Evolutionary conservation across 2,797 vertebrate genomes (phyloP).

Genomic region (Enteromius afrohamiltoni): DNA sequence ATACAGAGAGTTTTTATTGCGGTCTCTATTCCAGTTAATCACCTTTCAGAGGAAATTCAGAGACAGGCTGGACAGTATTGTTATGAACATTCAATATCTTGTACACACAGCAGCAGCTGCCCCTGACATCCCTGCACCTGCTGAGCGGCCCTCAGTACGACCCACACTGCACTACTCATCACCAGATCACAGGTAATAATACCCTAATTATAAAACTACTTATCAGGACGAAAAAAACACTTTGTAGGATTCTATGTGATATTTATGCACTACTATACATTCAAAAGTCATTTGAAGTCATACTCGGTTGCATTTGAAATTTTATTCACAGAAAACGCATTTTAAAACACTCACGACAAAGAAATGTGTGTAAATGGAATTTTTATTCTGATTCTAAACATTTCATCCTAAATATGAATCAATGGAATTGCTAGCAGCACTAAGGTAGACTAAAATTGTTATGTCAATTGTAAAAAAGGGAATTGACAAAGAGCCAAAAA

Average conservation of each 20-base stretch:
- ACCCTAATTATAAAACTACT: background rate
- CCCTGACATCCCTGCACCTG: slow-evolving; percentile 55
- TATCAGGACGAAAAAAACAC: background rate
- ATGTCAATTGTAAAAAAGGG: background rate
- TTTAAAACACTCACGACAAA: background rate
- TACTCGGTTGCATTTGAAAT: background rate
- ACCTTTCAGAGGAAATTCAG: background rate
- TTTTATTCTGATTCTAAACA: background rate
- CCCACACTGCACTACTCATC: slow-evolving; percentile 21
- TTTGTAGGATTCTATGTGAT: background rate
- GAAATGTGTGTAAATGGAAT: background rate
- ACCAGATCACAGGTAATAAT: background rate
- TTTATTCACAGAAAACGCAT: background rate
- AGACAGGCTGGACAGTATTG: slow-evolving; percentile 24
- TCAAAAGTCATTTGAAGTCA: background rate
- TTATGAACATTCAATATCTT: slow-evolving; percentile 11
- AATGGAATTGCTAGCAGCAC: background rate
- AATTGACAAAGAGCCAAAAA: background rate
- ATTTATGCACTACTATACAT: background rate
- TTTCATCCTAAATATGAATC: background rate
- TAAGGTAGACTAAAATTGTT: background rate
- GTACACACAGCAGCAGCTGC: slow-evolving; percentile 59
- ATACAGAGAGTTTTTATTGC: background rate
- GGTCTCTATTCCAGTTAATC: background rate
- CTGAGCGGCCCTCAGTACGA: slow-evolving; percentile 25